Conservation (phyloP, 2,888 invertebrate species). For the Phasia obesa region DNA sequence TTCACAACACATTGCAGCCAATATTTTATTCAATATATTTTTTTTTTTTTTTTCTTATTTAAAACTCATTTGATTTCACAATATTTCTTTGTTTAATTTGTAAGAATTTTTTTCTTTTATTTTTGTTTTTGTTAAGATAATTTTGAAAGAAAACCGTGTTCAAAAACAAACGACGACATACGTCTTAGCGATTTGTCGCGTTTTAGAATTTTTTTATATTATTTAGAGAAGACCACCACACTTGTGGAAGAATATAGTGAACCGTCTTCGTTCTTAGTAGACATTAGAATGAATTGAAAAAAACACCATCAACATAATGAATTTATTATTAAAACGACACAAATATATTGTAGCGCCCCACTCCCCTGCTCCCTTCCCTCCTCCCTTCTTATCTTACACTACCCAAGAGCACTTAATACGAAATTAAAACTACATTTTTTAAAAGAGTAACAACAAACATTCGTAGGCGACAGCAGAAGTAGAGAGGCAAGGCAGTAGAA, state of each 20-base stretch:
- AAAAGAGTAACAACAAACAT: constrained; percentile 12
- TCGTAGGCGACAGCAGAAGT: background rate
- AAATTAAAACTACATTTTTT: constrained; percentile 8
- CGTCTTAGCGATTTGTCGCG: constrained; percentile 34
- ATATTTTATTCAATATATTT: background rate
- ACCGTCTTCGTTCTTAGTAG: constrained; percentile 61
- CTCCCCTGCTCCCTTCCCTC: background rate
- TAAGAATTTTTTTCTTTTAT: no score
- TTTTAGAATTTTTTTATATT: constrained; percentile 9
- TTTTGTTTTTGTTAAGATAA: constrained; percentile 9
- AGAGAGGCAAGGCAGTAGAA: background rate
- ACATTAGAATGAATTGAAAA: constrained; percentile 65
- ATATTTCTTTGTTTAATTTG: background rate
- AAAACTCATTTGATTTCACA: constrained; percentile 37
- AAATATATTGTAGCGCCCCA: constrained; percentile 4
- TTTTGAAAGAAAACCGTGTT: constrained; percentile 25
- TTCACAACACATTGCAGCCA: background rate
- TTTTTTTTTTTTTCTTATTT: constrained; percentile 6
- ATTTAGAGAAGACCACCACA: constrained; percentile 31
- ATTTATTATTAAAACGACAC: constrained; percentile 29
- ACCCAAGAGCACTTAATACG: background rate
- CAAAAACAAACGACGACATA: constrained; percentile 11
- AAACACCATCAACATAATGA: background rate
- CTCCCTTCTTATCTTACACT: no score
- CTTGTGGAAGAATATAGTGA: constrained; percentile 13